Conservation (phyloP, 2,888 invertebrate species). For the Drosophila borborema region DNA sequence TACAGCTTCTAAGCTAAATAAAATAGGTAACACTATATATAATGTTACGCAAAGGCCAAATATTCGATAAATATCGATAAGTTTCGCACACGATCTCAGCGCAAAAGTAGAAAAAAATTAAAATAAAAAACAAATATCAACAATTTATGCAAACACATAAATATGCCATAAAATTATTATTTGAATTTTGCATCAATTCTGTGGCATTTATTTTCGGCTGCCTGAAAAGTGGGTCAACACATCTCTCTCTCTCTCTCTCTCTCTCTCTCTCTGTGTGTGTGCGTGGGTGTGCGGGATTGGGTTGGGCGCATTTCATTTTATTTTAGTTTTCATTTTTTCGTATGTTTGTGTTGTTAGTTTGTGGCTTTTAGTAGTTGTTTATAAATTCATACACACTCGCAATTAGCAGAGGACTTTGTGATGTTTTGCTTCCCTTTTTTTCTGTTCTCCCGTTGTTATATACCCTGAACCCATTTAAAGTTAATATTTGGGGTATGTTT, state of each 20-base stretch:
- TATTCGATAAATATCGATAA: neutral
- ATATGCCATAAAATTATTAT: slow-evolving; percentile 74
- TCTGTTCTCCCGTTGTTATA: neutral
- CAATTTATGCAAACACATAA: slow-evolving; percentile 75
- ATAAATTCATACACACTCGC: slow-evolving; percentile 55
- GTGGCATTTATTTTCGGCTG: slow-evolving; percentile 19
- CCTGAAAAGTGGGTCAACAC: slow-evolving; percentile 43
- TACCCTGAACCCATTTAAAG: slow-evolving; percentile 3
- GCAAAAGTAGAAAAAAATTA: neutral
- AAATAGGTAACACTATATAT: neutral
- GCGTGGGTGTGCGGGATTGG: slow-evolving; percentile 10
- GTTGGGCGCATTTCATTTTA: slow-evolving; percentile 26
- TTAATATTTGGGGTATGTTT: neutral
- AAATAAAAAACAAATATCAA: neutral
- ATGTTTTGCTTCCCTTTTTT: slow-evolving; percentile 7
- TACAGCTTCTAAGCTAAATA: neutral
- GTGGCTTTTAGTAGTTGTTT: slow-evolving; percentile 44
- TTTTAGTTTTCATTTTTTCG: slow-evolving; percentile 17
- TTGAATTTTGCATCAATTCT: slow-evolving; percentile 58
- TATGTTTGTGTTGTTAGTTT: slow-evolving; percentile 35
- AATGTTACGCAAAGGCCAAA: neutral
- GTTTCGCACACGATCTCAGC: neutral
- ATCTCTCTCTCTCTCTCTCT: neutral
- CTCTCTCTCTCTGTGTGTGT: slow-evolving; percentile 1
- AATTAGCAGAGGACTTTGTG: slow-evolving; percentile 44